phyloP scores from a whole-genome alignment of 2,888 invertebrate genomes.

The Spodoptera littoralis region DNA sequence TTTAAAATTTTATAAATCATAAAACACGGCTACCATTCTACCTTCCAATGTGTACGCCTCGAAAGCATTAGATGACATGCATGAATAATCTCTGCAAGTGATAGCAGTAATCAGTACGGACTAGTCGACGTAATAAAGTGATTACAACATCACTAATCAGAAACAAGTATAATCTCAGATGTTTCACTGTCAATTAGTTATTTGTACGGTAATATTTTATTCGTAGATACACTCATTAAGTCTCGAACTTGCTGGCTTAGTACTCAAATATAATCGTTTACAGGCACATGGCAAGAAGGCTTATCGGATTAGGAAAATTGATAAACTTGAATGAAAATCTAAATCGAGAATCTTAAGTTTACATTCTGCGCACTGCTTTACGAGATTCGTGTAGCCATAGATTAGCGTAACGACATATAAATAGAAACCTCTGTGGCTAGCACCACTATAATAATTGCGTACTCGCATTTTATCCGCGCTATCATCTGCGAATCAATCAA shows the following conservation, averaged over 20 bases:
- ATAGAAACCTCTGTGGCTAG: slow-evolving; percentile 50
- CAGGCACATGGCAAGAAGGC: slow-evolving; percentile 43
- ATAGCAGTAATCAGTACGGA: slow-evolving; percentile 45
- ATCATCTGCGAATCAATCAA: slow-evolving; percentile 78
- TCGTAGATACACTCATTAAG: slow-evolving; percentile 46
- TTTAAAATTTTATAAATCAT: not conserved
- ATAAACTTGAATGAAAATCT: slow-evolving; percentile 57
- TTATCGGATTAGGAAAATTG: slow-evolving; percentile 51
- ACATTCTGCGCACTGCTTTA: slow-evolving; percentile 47
- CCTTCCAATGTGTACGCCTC: not conserved
- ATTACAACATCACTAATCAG: slow-evolving; percentile 47
- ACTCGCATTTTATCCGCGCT: slow-evolving; percentile 65
- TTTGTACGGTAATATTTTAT: slow-evolving; percentile 42
- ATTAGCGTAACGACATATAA: slow-evolving; percentile 56
- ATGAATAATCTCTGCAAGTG: slow-evolving; percentile 22
- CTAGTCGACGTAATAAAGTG: slow-evolving; percentile 46
- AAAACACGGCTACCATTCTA: not conserved
- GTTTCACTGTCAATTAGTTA: slow-evolving; percentile 54
- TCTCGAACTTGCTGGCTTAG: slow-evolving; percentile 39
- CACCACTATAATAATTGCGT: slow-evolving; percentile 59
- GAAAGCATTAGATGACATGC: slow-evolving; percentile 5
- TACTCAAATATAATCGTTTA: slow-evolving; percentile 49
- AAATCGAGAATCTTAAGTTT: slow-evolving; percentile 52
- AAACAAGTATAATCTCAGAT: slow-evolving; percentile 51
- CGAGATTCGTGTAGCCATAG: slow-evolving; percentile 50